phyloP scores from a whole-genome alignment of 2,888 invertebrate genomes.

The Mesopsocus fuscifrons region DNA sequence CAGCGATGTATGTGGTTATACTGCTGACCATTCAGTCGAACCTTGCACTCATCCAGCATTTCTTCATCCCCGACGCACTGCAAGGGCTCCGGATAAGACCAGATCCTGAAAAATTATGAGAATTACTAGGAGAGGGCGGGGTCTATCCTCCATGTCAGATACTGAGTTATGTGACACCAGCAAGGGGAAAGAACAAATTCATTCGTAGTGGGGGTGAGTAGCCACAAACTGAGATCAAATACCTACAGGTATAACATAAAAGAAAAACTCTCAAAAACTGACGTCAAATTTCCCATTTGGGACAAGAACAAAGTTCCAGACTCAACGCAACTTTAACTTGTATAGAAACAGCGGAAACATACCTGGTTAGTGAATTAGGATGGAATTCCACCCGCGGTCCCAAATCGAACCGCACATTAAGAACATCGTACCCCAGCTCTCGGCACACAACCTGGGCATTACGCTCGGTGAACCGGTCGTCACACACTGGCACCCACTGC shows the following conservation, averaged over 20 bases:
- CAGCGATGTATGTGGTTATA: conserved; percentile 73
- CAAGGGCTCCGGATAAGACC: conserved; percentile 90
- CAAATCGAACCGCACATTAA: conserved; percentile 75
- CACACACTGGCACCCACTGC: conserved; percentile 95
- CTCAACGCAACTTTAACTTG: neutral
- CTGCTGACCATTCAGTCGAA: conserved; percentile 68
- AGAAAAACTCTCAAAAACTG: neutral
- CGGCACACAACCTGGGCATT: conserved; percentile 94
- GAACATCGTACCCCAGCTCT: conserved; percentile 72
- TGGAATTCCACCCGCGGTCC: conserved; percentile 76
- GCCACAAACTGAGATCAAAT: too few species aligned
- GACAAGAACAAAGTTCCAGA: neutral
- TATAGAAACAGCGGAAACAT: too few species aligned
- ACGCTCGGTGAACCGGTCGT: conserved; percentile 82
- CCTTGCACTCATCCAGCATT: conserved; percentile 63
- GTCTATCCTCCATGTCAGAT: too few species aligned
- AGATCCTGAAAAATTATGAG: too few species aligned
- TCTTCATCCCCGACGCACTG: conserved; percentile 42
- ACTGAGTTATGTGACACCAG: too few species aligned
- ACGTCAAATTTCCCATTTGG: neutral
- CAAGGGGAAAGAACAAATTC: too few species aligned
- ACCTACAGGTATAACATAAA: too few species aligned
- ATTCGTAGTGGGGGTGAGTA: too few species aligned
- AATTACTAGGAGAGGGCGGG: too few species aligned
- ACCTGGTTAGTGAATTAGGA: conserved; percentile 54